Percentiles rank a stretch among this genome's conserved stretches.
Conservation (phyloP, 2,113 vertebrate species). For the Macroglossus sobrinus region DNA sequence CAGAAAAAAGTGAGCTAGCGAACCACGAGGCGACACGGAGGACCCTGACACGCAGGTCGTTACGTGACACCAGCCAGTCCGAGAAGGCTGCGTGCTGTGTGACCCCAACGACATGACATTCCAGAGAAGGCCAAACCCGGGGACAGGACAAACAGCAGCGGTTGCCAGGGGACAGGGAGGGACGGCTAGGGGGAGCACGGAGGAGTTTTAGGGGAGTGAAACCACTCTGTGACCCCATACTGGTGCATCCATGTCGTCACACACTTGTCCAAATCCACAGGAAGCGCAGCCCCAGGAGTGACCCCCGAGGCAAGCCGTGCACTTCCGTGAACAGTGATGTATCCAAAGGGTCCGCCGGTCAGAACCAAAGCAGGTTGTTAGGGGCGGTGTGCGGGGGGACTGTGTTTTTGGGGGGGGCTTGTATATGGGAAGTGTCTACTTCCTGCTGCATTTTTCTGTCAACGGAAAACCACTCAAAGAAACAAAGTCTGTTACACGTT, state of each 20-base stretch:
- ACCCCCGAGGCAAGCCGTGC: fast-evolving
- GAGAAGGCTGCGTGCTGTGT: fast-evolving
- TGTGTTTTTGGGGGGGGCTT: no score
- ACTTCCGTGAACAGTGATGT: fast-evolving
- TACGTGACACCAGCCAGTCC: not conserved
- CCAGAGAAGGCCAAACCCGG: not conserved
- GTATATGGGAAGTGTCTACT: fast-evolving
- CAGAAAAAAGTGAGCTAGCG: no score
- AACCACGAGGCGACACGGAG: fast-evolving
- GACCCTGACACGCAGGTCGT: fast-evolving
- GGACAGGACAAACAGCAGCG: fast-evolving
- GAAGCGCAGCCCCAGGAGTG: fast-evolving
- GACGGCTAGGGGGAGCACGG: fast-evolving
- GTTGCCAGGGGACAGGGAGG: no score
- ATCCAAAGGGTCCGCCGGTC: fast-evolving
- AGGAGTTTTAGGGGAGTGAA: fast-evolving
- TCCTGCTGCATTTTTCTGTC: not conserved
- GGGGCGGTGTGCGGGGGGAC: not conserved
- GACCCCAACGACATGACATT: fast-evolving
- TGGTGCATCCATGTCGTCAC: fast-evolving
- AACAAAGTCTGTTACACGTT: not conserved
- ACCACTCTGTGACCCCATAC: fast-evolving
- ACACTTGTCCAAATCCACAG: not conserved
- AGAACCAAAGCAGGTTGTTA: fast-evolving
- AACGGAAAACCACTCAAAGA: not conserved